Evolutionary conservation across 2,797 vertebrate species (phyloP), one percentile per base, ranked within the genome.

Genomic region (Florisuga fusca): DNA sequence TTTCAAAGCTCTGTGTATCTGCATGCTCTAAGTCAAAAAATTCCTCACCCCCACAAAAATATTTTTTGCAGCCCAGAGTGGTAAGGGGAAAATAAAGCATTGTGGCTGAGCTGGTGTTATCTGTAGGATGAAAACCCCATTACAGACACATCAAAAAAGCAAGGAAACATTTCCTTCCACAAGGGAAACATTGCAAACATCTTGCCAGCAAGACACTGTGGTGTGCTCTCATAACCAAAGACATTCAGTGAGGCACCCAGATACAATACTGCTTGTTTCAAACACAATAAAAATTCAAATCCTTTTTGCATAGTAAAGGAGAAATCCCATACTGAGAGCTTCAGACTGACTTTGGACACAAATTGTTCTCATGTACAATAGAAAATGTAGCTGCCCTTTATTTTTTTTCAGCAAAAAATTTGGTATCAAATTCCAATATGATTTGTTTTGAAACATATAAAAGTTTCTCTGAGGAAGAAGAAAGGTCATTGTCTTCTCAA

Each of bases 11-110:
- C 43, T 10, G 33, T 34, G 10, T 10, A 84, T 48, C 72, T 66
- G 57, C 61, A 59, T 14, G 29, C 12, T 48, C 51, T 15, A 80
- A 84, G 59, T 21, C 29, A 15, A 61, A 69, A 77, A 61, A 84
- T 57, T 68, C 79, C 69, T 71, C 64, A 54, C 68, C 20, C 69
- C 84, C 75, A 81, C 71, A 82, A 38, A 94, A 87, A 87, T 57
- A 81, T 17, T 84, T 89, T 67, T 34, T 59, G 67, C 29, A n/a
- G 54, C 48, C 29, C 55, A 51, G 31, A 73, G 15, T 9, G 33
- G 25, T 22, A 9, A 29, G 15, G 33, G 36, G 22, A 55, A 67
- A 87, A 68, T 25, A 33, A 68, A 64, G 20, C 20, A 48, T 7
- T 66, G 62, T 61, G 36, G 64, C 12, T 27, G 36, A 61, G 48